Base-by-base conservation (phyloP, 2,797 vertebrate species). In the Trichosurus vulpecula region DNA sequence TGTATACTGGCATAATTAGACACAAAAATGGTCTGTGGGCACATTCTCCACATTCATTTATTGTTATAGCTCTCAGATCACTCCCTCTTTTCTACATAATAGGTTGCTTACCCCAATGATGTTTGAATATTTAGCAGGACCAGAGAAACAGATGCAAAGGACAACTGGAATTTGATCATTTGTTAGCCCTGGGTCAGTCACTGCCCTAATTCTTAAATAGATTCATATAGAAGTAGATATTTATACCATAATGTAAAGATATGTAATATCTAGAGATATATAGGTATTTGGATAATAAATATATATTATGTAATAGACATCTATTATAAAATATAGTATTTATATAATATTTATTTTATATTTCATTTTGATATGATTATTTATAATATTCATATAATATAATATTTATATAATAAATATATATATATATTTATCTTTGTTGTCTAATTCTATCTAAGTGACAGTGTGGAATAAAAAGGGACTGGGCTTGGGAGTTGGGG, bases 31-130 rank as follows among this genome's bases (percentile, higher is more conserved):
- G 98, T 97, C 94, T 93, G 94, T 91, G 94, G 97, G 97, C 94
- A 96, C 91, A 98, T 98, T 98, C 98, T 99, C 98, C 97, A 98
- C 98, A 99, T 99, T 98, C 97, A 97, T 98, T 96, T 98, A 98
- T 96, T 98, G 97, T 97, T 97, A 98, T 98, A 98, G 98, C 98
- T 98, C 98, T 96, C 98, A 97, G 96, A 98, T 98, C 97, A 98
- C 96, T 81, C 98, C 98, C 98, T 95, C 98, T 98, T n/a, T 98
- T 98, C 98, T 97, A 96, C 94, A 98, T 98, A 98, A 98, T 96
- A 96, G 94, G 94, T 97, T 97, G 95, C 96, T 98, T 31, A n/a
- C 52, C 52, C 89, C 74, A 81, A 11, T 92, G 19, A 29, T 35
- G 27, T n/a, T 54, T 91, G 90, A 81, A 92, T 35, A 11, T 30